phyloP scores from a whole-genome alignment of 2,113 vertebrate genomes.

The Aegypius monachus region DNA sequence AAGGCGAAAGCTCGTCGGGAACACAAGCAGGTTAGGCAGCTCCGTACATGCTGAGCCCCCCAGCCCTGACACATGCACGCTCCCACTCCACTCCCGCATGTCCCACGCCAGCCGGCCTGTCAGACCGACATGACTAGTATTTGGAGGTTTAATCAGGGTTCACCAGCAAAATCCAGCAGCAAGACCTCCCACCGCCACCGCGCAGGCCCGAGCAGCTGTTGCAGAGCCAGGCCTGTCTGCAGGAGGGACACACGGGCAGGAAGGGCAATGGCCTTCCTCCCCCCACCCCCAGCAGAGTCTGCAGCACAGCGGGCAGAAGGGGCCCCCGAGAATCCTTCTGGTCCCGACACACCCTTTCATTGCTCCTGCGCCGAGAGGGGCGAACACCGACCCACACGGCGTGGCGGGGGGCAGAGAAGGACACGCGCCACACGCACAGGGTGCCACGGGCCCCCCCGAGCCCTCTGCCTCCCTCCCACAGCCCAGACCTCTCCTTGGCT shows the following conservation, averaged over 20 bases:
- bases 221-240: fast-evolving
- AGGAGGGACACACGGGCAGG: background rate
- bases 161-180: background rate
- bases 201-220: background rate
- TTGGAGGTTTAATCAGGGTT: background rate
- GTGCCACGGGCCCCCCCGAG: fast-evolving
- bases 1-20: background rate
- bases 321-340: background rate
- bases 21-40: background rate
- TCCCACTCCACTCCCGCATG: background rate
- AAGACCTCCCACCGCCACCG: too few species aligned
- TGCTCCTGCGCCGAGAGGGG: background rate
- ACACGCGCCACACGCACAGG: background rate
- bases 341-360: background rate
- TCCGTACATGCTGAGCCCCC: background rate
- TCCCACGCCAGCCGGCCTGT: background rate
- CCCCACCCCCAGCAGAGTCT: too few species aligned
- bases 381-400: fast-evolving
- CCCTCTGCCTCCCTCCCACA: background rate
- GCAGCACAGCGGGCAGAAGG: background rate
- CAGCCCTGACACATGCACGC: fast-evolving
- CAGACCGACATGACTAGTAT: background rate
- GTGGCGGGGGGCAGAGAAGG: background rate
- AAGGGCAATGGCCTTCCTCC: background rate
- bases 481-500: background rate